A percentile compares a stretch with the other conserved stretches of the same genome.
phyloP scores from a whole-genome alignment of 2,113 vertebrate genomes.

The Synchiropus splendidus region DNA sequence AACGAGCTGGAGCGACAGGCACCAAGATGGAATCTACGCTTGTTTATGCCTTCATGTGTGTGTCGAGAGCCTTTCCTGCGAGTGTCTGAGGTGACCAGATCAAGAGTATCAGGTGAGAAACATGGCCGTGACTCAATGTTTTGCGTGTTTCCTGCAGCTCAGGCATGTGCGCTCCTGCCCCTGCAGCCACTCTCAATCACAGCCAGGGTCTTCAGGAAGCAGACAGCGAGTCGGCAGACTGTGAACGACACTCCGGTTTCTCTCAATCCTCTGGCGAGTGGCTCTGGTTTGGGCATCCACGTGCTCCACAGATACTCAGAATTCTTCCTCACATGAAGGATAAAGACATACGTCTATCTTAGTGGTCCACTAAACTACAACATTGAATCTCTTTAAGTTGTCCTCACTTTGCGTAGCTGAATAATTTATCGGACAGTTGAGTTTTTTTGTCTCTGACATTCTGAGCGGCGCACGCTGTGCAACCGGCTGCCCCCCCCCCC shows the following conservation, averaged over 20 bases:
- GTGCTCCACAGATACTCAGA: conserved; percentile 9
- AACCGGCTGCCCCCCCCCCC: too few species aligned
- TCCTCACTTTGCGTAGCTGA: too few species aligned
- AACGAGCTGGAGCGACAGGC: too few species aligned
- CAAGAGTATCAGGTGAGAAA: conserved; percentile 52
- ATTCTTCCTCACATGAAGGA: conserved; percentile 3
- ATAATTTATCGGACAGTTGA: too few species aligned
- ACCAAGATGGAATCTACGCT: too few species aligned
- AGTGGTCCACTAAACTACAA: too few species aligned
- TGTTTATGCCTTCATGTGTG: conserved; percentile 8
- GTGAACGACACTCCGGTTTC: conserved; percentile 33
- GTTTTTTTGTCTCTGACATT: conserved; percentile 30
- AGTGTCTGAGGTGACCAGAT: conserved; percentile 24
- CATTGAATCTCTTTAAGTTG: too few species aligned
- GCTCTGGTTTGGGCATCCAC: conserved; percentile 26
- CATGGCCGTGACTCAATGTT: conserved; percentile 34
- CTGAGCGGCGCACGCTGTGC: too few species aligned
- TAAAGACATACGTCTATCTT: conserved; percentile 30
- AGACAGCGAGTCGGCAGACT: conserved; percentile 40
- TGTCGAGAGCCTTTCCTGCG: background rate
- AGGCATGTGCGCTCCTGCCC: conserved; percentile 20
- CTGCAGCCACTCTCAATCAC: conserved; percentile 44
- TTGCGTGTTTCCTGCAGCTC: conserved; percentile 48
- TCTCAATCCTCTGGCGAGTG: conserved; percentile 37
- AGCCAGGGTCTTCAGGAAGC: conserved; percentile 32